Evolutionary conservation across 2,797 vertebrate genomes (phyloP).

Genomic region (Mus minutoides): DNA sequence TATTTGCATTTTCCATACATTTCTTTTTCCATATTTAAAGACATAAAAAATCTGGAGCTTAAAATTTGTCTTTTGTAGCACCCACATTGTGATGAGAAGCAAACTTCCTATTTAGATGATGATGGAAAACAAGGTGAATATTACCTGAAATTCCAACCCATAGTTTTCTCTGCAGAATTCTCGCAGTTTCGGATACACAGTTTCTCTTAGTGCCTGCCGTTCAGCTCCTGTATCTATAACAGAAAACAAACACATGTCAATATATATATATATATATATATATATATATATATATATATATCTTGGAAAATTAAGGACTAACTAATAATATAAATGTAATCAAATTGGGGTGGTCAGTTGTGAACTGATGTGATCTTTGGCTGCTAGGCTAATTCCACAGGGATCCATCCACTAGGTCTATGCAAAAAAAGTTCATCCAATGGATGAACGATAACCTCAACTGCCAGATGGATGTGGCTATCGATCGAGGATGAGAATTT

Average conservation of each 20-base stretch:
- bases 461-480: background rate
- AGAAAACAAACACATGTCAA: conserved; percentile 72
- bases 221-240: conserved; percentile 96
- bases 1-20: conserved; percentile 33
- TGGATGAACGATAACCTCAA: accelerated
- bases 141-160: conserved; percentile 99
- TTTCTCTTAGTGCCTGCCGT: conserved; percentile 95
- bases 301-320: background rate
- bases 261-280: background rate
- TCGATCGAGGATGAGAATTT: background rate
- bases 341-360: background rate
- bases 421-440: background rate
- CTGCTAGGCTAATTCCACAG: background rate
- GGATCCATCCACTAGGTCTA: accelerated
- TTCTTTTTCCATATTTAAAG: background rate
- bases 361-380: background rate
- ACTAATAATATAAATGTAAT: background rate
- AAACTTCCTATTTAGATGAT: background rate
- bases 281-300: background rate
- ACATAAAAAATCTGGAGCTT: background rate
- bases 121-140: conserved; percentile 35
- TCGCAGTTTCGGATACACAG: conserved; percentile 97
- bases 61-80: background rate
- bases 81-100: conserved; percentile 49
- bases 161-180: conserved; percentile 99